These are phyloP conservation scores for Eptesicus fuscus DNA, from an alignment of 2,113 vertebrate species.

Conservation along the genomic window DNA sequence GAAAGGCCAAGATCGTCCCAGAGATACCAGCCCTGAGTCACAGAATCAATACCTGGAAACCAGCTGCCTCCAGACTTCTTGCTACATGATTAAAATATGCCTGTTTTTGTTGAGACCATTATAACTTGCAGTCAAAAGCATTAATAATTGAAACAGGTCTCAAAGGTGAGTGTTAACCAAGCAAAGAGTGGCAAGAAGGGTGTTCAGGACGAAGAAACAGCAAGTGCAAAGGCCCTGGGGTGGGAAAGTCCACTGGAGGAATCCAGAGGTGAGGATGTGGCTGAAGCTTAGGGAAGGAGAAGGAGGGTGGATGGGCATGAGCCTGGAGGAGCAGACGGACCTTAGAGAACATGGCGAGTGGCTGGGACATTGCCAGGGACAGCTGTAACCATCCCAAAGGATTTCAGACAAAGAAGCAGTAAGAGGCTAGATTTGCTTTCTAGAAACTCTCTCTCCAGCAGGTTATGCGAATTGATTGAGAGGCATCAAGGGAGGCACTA, in stretches of 20 bases:
- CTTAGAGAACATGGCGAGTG: not conserved
- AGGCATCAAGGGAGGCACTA: no score
- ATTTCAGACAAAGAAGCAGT: not conserved
- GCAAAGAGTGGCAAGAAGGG: not conserved
- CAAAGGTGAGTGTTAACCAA: not conserved
- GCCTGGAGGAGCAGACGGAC: not conserved
- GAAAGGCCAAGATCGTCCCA: not conserved
- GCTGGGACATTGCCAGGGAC: not conserved
- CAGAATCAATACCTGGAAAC: not conserved
- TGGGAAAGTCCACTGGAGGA: not conserved
- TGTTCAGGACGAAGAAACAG: not conserved
- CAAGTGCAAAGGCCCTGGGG: not conserved
- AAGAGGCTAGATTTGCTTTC: no score
- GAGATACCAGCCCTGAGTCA: not conserved
- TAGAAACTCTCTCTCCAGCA: not conserved
- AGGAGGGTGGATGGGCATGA: not conserved
- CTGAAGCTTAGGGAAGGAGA: not conserved
- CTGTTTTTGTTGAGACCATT: not conserved
- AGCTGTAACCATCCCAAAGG: rapidly evolving
- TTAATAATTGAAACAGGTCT: not conserved
- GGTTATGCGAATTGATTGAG: not conserved
- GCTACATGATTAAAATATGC: not conserved
- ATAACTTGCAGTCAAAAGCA: not conserved
- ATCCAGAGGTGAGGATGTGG: not conserved
- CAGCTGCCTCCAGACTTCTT: not conserved